Conservation (phyloP, 2,888 invertebrate species). For the Folsomia manolachei region DNA sequence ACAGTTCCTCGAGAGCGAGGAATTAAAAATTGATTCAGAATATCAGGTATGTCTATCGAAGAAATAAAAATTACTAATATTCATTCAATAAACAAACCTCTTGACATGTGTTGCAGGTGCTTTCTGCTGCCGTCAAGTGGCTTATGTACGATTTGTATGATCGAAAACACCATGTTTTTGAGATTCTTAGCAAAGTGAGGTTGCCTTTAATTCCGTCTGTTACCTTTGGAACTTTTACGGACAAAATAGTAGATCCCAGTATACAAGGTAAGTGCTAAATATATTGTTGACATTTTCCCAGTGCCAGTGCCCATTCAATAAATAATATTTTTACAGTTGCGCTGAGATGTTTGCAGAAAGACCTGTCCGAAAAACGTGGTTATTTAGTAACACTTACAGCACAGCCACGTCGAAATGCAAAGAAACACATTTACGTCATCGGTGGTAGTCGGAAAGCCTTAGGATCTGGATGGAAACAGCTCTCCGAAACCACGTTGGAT, state of each 20-base stretch:
- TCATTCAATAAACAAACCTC: too few species aligned
- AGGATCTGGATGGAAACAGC: constrained; percentile 67
- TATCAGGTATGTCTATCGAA: constrained; percentile 64
- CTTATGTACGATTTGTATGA: constrained; percentile 74
- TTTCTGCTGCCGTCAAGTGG: constrained; percentile 84
- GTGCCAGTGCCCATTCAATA: too few species aligned
- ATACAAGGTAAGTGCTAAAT: too few species aligned
- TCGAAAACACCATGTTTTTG: constrained; percentile 78
- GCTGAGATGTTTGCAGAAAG: constrained; percentile 72
- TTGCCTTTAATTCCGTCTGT: constrained; percentile 78
- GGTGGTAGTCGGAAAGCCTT: constrained; percentile 83
- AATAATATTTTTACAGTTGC: too few species aligned
- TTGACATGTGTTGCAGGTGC: constrained; percentile 68
- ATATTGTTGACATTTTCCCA: too few species aligned
- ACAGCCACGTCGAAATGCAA: constrained; percentile 62
- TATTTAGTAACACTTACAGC: constrained; percentile 42
- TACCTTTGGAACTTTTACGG: constrained; percentile 72
- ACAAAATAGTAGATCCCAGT: constrained; percentile 65
- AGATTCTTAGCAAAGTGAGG: constrained; percentile 76
- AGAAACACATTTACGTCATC: constrained; percentile 81
- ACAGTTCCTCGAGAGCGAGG: constrained; percentile 77
- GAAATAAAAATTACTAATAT: neutral
- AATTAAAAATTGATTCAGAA: constrained; percentile 82
- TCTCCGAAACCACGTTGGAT: constrained; percentile 77
- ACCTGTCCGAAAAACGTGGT: constrained; percentile 57